Evolutionary conservation across 2,113 vertebrate genomes (phyloP), one percentile per base, ranked within the genome.

Genomic region (Tenrec ecaudatus): DNA sequence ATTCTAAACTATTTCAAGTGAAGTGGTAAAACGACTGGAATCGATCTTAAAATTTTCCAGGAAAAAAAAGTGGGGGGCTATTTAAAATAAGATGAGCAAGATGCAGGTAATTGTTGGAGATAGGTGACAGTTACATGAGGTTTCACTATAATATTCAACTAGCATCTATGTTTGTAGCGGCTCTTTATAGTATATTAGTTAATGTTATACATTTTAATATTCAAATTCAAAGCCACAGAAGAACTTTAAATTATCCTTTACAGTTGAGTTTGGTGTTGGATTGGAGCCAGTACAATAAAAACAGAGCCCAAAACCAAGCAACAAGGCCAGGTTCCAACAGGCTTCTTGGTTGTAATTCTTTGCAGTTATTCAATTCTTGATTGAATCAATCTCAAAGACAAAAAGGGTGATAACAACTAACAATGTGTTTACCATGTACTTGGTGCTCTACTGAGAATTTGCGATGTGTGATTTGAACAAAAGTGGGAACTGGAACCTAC

Each of bases 131-230:
- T 53, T 53, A 53, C 47, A 53, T 10, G 47, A 53, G 47, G 47
- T 2, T 14, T 53, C 47, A 53, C 47, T 53, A 14, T 53, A 53
- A 53, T 53, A 10, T 53, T 53, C 47, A 53, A 53, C 47, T 53
- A 8, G 47, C 47, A 53, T 53, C 47, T 53, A 14, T 53, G 47
- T 53, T 53, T 53, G 47, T 53, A 53, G 11, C 6, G 47, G 47
- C 47, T 53, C 47, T 53, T 53, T 53, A 10, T 53, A 53, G 47
- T 53, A 53, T 10, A 53, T 53, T 20, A 60, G 58, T 22, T 25
- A 20, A 69, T 92, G 31, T 43, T 90, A 90, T 79, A 87, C 76
- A 69, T 66, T 36, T 91, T 82, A 81, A 38, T 14, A 79, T 82
- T 82, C n/a, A 93, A 93, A 94, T 81, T 22, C n/a, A 84, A 85